Evolutionary conservation across 2,888 invertebrate genomes (phyloP).

Genomic region (Allophyes oxyacanthae): DNA sequence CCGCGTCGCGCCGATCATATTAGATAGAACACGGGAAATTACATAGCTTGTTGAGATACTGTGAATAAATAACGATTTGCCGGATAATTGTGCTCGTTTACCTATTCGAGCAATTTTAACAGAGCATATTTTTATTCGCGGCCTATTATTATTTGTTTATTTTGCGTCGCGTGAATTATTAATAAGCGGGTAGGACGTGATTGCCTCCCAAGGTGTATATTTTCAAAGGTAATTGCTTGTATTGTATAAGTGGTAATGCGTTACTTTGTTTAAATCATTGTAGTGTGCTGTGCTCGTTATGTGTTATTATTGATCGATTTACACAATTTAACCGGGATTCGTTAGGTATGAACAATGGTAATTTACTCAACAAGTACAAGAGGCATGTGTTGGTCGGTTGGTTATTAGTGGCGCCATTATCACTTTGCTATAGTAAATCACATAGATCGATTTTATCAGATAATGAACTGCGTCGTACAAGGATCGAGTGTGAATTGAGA

Average conservation of each 20-base stretch:
- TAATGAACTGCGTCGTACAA: constrained; percentile 75
- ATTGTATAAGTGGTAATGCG: constrained; percentile 58
- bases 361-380: constrained; percentile 65
- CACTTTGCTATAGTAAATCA: constrained; percentile 83
- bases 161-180: constrained; percentile 55
- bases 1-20: constrained; percentile 82
- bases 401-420: constrained; percentile 79
- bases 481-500: constrained; percentile 78
- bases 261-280: constrained; percentile 56
- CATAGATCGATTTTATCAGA: constrained; percentile 78
- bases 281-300: constrained; percentile 51
- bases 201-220: constrained; percentile 56
- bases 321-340: constrained; percentile 61
- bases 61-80: constrained; percentile 80
- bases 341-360: constrained; percentile 68
- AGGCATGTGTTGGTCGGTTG: constrained; percentile 60
- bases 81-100: constrained; percentile 80
- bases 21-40: constrained; percentile 84
- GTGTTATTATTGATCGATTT: constrained; percentile 65
- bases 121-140: constrained; percentile 63
- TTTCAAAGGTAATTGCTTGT: constrained; percentile 56
- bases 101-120: constrained; percentile 70
- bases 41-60: constrained; percentile 80
- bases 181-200: constrained; percentile 55
- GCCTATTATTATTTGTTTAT: constrained; percentile 61